Conservation (phyloP, 2,113 vertebrate species). For the Apeltes quadracus region DNA sequence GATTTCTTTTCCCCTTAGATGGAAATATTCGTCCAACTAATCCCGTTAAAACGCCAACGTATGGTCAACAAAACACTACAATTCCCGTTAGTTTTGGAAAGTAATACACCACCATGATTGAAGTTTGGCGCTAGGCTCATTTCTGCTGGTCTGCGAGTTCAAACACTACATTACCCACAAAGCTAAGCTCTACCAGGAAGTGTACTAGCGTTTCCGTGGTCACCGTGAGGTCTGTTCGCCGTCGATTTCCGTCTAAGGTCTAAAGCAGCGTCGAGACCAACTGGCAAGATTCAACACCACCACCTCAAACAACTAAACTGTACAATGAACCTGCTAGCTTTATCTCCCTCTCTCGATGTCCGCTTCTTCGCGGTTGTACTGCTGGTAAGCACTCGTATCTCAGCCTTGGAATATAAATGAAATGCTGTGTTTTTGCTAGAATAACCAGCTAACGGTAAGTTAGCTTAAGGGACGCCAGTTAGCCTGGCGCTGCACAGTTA, state of each 20-base stretch:
- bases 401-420: neutral
- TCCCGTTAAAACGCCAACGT: conserved; percentile 65
- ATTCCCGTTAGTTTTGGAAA: conserved; percentile 49
- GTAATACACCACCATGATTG: conserved; percentile 51
- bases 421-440: conserved; percentile 1
- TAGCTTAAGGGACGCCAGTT: conserved; percentile 44
- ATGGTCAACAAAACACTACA: conserved; percentile 72
- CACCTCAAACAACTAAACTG: conserved; percentile 69
- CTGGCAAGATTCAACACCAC: conserved; percentile 70
- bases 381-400: conserved; percentile 72
- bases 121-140: conserved; percentile 18
- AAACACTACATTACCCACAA: conserved; percentile 63
- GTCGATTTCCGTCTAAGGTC: conserved; percentile 77
- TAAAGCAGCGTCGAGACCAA: conserved; percentile 75
- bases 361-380: conserved; percentile 72
- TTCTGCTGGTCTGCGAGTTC: rapidly evolving
- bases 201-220: conserved; percentile 70
- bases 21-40: conserved; percentile 56
- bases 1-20: conserved; percentile 28
- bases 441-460: conserved; percentile 42
- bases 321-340: conserved; percentile 82
- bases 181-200: conserved; percentile 46
- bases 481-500: conserved; percentile 26
- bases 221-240: conserved; percentile 70
- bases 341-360: conserved; percentile 70